Percentiles rank a stretch among this genome's conserved stretches.
These are phyloP conservation scores for Sylvilagus floridanus DNA, from an alignment of 2,797 vertebrate species.

Conservation along the genomic window DNA sequence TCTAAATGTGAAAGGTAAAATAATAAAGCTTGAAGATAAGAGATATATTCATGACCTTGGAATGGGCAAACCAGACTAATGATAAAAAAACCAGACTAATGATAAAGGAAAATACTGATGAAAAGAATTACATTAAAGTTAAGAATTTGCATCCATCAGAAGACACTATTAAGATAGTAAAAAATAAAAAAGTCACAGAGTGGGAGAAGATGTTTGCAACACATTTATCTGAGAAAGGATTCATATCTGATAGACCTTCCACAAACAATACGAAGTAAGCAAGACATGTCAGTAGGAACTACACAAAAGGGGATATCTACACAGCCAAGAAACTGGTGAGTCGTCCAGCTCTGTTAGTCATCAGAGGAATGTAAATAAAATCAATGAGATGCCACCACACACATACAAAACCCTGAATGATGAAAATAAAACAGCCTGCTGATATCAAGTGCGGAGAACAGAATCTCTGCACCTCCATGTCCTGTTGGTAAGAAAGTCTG, in stretches of 20 bases:
- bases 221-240: neutral
- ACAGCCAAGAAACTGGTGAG: neutral
- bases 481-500: neutral
- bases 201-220: neutral
- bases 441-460: neutral
- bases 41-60: neutral
- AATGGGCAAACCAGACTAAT: slow-evolving; percentile 37
- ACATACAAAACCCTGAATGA: neutral
- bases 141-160: neutral
- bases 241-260: neutral
- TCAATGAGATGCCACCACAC: neutral
- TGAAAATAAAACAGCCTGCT: neutral
- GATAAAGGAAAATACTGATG: slow-evolving; percentile 41
- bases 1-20: neutral
- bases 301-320: slow-evolving; percentile 44
- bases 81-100: neutral
- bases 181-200: slow-evolving; percentile 23
- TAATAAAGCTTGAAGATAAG: neutral
- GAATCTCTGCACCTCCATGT: neutral
- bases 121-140: neutral
- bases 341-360: neutral
- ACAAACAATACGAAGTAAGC: slow-evolving; percentile 11
- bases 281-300: neutral
- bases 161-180: slow-evolving; percentile 15
- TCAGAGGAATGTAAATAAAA: slow-evolving; percentile 38